Conservation (phyloP, 2,888 invertebrate genomes). For the Chloroclysta siterata region DNA sequence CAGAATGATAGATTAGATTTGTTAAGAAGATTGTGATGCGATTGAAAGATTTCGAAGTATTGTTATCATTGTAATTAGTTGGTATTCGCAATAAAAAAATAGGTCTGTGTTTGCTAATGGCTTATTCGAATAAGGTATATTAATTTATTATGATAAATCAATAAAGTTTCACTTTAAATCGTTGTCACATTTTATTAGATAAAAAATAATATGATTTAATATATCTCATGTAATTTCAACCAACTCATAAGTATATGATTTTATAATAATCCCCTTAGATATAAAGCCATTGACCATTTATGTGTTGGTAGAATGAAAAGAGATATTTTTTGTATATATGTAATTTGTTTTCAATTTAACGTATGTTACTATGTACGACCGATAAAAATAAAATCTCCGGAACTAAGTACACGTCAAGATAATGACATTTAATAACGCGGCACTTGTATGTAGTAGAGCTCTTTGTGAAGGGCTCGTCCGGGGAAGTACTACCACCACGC, state of each 20-base stretch:
- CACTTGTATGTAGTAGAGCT: no score
- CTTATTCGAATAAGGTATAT: not conserved
- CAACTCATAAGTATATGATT: no score
- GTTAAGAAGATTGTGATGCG: conserved; percentile 11
- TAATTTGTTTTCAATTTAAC: no score
- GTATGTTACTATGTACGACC: no score
- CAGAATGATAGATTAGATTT: conserved; percentile 22
- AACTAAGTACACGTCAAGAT: not conserved
- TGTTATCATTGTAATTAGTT: conserved; percentile 16
- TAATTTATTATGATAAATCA: not conserved
- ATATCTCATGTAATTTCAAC: no score
- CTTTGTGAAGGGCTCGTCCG: no score
- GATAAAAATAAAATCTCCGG: not conserved
- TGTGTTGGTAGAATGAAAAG: no score
- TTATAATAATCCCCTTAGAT: not conserved
- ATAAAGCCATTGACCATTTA: not conserved
- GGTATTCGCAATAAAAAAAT: not conserved
- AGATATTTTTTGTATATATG: no score
- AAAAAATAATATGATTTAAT: not conserved
- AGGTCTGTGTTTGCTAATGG: not conserved
- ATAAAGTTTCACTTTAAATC: not conserved
- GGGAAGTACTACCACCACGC: no score
- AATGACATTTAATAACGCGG: not conserved
- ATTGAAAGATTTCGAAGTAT: conserved; percentile 16
- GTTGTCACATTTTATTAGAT: not conserved